phyloP scores from a whole-genome alignment of 2,797 vertebrate genomes.

The Austrolebias charrua region DNA sequence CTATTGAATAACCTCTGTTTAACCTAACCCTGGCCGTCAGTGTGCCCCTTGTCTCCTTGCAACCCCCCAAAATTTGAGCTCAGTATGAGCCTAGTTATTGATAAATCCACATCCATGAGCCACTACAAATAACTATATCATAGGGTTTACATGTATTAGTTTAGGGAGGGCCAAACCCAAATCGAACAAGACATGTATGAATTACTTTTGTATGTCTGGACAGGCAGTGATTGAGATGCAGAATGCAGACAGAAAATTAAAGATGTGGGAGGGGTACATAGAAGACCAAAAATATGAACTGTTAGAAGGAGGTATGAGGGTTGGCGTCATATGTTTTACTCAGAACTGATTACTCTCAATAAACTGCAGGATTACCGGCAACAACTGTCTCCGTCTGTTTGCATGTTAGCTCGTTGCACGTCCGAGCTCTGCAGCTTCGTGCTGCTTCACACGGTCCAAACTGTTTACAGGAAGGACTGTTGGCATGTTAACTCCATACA shows the following conservation, averaged over 20 bases:
- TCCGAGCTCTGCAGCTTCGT: too few relatives aligned
- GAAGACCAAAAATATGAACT: slow-evolving; percentile 35
- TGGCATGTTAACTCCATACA: too few relatives aligned
- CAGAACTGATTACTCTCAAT: slow-evolving; percentile 67
- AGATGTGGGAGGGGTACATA: slow-evolving; percentile 26
- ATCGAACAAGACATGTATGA: slow-evolving; percentile 59
- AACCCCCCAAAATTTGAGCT: slow-evolving; percentile 63
- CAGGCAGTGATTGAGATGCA: slow-evolving; percentile 58
- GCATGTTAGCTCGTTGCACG: too few relatives aligned
- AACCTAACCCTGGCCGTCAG: slow-evolving; percentile 63
- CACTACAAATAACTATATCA: slow-evolving; percentile 80
- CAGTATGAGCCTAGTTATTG: slow-evolving; percentile 67
- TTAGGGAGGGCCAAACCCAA: slow-evolving; percentile 68
- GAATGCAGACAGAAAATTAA: slow-evolving; percentile 47
- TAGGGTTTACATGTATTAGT: slow-evolving; percentile 78
- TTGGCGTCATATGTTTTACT: slow-evolving; percentile 61
- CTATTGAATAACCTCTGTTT: slow-evolving; percentile 76
- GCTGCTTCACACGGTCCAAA: too few relatives aligned
- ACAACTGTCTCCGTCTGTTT: too few relatives aligned
- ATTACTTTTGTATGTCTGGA: slow-evolving; percentile 53
- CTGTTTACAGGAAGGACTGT: too few relatives aligned
- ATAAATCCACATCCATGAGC: slow-evolving; percentile 76
- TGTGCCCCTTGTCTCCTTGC: slow-evolving; percentile 59
- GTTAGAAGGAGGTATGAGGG: slow-evolving; percentile 19
- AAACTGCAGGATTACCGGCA: slow-evolving; percentile 4